Percentiles rank a stretch among this genome's conserved stretches.
Evolutionary conservation across 1,140 invertebrate genomes (phyloP).

Genomic region (Eupeodes corollae): DNA sequence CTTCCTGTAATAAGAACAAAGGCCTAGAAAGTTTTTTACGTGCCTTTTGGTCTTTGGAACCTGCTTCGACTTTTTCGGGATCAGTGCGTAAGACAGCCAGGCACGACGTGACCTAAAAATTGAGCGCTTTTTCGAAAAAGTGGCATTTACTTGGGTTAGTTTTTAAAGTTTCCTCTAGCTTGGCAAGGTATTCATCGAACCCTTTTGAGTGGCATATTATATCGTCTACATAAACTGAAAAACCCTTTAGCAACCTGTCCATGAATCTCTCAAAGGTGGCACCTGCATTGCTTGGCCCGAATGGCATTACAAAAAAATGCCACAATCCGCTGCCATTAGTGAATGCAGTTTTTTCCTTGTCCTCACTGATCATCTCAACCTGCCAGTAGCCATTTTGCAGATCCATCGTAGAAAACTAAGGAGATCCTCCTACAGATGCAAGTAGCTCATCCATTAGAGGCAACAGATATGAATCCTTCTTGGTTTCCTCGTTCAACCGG

Average conservation of each 20-base stretch:
- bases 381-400: constrained; percentile 6
- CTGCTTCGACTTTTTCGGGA: not conserved
- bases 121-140: not conserved
- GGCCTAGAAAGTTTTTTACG: constrained; percentile 1
- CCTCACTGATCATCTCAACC: not conserved
- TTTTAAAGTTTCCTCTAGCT: not conserved
- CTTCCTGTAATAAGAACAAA: constrained; percentile 4
- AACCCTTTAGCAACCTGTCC: not conserved
- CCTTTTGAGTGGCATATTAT: constrained; percentile 3
- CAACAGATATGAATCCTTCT: constrained; percentile 34
- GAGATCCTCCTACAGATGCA: not conserved
- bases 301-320: constrained; percentile 5
- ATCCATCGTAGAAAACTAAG: constrained; percentile 3
- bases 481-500: constrained; percentile 29
- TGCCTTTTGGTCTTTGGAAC: constrained; percentile 1
- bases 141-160: constrained; percentile 2
- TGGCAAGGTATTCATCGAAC: not conserved
- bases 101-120: constrained; percentile 3
- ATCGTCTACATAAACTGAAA: constrained; percentile 3
- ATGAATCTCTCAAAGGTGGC: constrained; percentile 3
- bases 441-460: constrained; percentile 36
- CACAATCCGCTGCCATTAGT: not conserved
- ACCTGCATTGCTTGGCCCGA: constrained; percentile 1
- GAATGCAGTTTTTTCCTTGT: constrained; percentile 1
- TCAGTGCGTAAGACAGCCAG: not conserved